Percentiles rank a stretch among this genome's conserved stretches.
phyloP scores from a whole-genome alignment of 2,888 invertebrate species.

The Dicycla oo region DNA sequence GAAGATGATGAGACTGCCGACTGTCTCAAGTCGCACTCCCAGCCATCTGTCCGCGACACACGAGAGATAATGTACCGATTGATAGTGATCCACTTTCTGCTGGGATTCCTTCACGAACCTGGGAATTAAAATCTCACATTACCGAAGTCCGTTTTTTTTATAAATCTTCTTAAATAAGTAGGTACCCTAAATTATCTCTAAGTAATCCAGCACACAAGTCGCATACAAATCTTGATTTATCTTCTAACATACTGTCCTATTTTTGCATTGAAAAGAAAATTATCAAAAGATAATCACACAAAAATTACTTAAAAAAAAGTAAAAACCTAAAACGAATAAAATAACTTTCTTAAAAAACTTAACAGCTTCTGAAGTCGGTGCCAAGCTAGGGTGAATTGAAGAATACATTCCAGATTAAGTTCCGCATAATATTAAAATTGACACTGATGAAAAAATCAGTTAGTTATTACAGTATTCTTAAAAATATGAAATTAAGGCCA shows the following conservation, averaged over 20 bases:
- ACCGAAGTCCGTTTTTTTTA: background rate
- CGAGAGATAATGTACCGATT: constrained; percentile 97
- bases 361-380: no score
- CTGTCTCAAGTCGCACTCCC: constrained; percentile 97
- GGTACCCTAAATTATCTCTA: background rate
- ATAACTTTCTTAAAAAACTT: no score
- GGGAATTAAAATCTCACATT: constrained; percentile 11
- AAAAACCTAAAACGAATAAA: no score
- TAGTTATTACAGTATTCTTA: background rate
- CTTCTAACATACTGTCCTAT: no score
- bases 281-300: no score
- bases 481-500: background rate
- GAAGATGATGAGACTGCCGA: constrained; percentile 98
- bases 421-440: background rate
- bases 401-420: background rate
- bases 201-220: no score
- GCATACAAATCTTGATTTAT: no score
- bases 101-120: constrained; percentile 97
- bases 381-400: no score
- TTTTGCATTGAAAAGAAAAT: no score
- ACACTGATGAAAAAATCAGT: no score
- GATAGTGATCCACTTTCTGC: constrained; percentile 96
- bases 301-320: no score
- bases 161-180: background rate
- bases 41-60: constrained; percentile 98